These are phyloP conservation scores for Dendrophyllia cribrosa DNA, from an alignment of 64 coral and sea anemone genomes.

Conservation along the genomic window DNA sequence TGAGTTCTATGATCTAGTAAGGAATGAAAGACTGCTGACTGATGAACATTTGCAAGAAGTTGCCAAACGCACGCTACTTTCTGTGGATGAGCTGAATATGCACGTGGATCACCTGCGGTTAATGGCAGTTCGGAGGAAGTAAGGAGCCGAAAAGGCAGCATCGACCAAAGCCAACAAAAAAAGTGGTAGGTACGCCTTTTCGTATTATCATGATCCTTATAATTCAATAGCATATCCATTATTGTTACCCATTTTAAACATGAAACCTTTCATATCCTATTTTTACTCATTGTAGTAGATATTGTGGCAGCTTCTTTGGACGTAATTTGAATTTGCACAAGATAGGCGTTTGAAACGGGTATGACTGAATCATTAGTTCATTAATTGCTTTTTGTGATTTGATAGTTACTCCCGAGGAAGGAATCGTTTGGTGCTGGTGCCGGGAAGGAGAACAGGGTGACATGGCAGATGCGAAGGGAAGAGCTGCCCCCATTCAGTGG, in stretches of 20 bases:
- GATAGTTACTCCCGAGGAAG: not conserved
- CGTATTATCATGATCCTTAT: too few species aligned
- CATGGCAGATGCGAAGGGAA: slow-evolving; percentile 24
- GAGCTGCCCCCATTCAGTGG: slow-evolving; percentile 36
- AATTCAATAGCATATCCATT: too few species aligned
- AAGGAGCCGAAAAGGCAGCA: slow-evolving; percentile 74
- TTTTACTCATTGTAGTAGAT: too few species aligned
- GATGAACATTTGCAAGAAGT: not conserved
- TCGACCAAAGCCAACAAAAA: slow-evolving; percentile 44
- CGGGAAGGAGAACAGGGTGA: slow-evolving; percentile 9
- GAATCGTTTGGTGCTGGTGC: slow-evolving; percentile 30
- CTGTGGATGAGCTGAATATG: slow-evolving; percentile 73
- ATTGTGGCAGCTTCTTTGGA: too few species aligned
- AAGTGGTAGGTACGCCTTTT: not conserved
- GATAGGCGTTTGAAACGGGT: too few species aligned
- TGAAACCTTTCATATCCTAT: too few species aligned
- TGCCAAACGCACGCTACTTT: slow-evolving; percentile 67
- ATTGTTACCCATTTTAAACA: too few species aligned
- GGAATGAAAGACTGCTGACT: not conserved
- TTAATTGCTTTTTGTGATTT: not conserved
- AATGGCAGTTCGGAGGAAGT: slow-evolving; percentile 51
- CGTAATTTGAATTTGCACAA: too few species aligned
- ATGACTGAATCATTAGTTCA: too few species aligned
- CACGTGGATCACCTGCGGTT: slow-evolving; percentile 62
- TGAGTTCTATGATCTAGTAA: slow-evolving; percentile 57